Conservation (phyloP, 2,888 invertebrate species). For the Ichneumoninae sp. region DNA sequence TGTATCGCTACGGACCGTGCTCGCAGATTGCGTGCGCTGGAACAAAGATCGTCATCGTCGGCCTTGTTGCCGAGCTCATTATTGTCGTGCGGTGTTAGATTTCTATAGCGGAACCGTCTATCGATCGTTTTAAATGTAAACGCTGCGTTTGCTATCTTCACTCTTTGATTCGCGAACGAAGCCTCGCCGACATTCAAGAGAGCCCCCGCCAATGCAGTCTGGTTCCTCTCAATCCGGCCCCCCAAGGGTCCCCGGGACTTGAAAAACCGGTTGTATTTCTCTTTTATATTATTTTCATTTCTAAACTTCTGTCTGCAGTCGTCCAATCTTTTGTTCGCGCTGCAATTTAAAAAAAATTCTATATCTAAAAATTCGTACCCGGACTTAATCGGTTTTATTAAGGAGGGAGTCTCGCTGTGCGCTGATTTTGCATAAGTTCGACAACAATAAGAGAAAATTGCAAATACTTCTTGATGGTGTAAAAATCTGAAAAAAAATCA, state of each 20-base stretch:
- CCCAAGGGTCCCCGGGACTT: not conserved
- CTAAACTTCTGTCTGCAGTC: slow-evolving; percentile 17
- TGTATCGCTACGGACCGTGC: slow-evolving; percentile 32
- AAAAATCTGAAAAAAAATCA: too few species aligned
- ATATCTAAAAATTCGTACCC: not conserved
- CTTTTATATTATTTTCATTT: slow-evolving; percentile 30
- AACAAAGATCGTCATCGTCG: slow-evolving; percentile 52
- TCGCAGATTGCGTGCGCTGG: slow-evolving; percentile 35
- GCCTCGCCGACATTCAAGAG: slow-evolving; percentile 27
- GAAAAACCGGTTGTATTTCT: slow-evolving; percentile 50
- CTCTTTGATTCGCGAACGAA: slow-evolving; percentile 24
- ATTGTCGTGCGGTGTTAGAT: slow-evolving; percentile 42
- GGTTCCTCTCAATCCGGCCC: slow-evolving; percentile 16
- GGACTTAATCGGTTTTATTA: too few species aligned
- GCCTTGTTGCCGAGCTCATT: slow-evolving; percentile 29
- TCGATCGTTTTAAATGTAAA: slow-evolving; percentile 36
- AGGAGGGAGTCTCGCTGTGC: too few species aligned
- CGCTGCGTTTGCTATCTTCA: slow-evolving; percentile 17
- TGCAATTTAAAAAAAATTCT: not conserved
- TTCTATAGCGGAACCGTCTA: slow-evolving; percentile 31
- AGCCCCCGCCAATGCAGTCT: slow-evolving; percentile 28
- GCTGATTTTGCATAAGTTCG: too few species aligned
- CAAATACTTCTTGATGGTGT: too few species aligned
- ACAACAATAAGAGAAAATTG: too few species aligned
- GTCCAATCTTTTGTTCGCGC: slow-evolving; percentile 17